Evolutionary conservation across 2,888 invertebrate species (phyloP), one percentile per base, ranked within the genome.

Genomic region (Pollenia amentaria): DNA sequence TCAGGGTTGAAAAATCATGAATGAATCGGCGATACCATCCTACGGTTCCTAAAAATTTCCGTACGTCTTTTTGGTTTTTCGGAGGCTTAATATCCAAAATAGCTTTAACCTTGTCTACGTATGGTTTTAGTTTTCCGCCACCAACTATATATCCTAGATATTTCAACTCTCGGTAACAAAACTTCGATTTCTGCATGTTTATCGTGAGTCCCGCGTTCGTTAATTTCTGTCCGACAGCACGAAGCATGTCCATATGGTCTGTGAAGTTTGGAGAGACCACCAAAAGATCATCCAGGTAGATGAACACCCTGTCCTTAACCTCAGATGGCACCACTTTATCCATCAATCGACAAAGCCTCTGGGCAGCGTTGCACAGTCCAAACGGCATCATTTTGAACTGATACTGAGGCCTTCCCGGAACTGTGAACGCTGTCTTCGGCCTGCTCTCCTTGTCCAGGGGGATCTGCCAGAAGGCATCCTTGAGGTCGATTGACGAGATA

Each of bases 1-100:
- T n/a, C n/a, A n/a, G n/a, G n/a, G n/a, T n/a, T n/a, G n/a, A n/a
- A n/a, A n/a, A n/a, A n/a, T n/a, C n/a, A n/a, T n/a, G n/a, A n/a
- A n/a, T n/a, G 51, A 73, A 81, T 6, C 81, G 51, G 2, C 73
- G 46, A 73, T 81, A 81, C 81, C 73, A 81, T 9, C 81, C 42
- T 12, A 64, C 72, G 2, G 73, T 73, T 0, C 64, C 72, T 44
- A 80, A n/a, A 16, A 62, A 40, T 53, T 38, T 62, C 10, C 72
- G 14, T 0, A 72, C 80, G 6, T 80, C 53, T 12, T 67, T 75
- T 12, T 67, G 75, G 12, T 11, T 60, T 67, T 62, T 80, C 8
- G 81, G 81, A 9, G 65, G 64, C 3, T 38, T 65, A 2, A 81
- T 65, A n/a, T 64, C 38, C 40, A 65, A 8, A 11, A 73, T 80